Conservation (phyloP, 2,113 vertebrate species). For the Octodon degus region DNA sequence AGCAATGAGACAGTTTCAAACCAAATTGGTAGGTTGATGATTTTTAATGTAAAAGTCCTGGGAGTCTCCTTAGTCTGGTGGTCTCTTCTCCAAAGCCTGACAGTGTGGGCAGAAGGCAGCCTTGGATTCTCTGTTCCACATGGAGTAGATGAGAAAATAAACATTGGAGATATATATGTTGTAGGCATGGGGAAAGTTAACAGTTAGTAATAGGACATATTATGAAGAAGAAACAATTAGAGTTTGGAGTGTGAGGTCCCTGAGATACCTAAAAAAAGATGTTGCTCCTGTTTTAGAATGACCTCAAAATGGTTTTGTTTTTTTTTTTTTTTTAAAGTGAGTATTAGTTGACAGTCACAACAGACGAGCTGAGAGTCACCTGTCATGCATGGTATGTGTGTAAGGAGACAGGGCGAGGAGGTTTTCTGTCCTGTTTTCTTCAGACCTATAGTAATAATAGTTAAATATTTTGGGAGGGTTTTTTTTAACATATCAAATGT, state of each 20-base stretch:
- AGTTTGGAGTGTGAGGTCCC: slow-evolving; percentile 31
- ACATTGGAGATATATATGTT: background rate
- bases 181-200: background rate
- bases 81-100: background rate
- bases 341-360: background rate
- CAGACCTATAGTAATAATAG: background rate
- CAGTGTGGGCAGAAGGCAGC: background rate
- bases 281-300: background rate
- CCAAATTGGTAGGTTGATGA: background rate
- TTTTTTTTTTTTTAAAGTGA: no score
- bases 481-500: background rate
- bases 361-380: background rate
- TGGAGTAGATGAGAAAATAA: slow-evolving; percentile 28
- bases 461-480: background rate
- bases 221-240: background rate
- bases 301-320: background rate
- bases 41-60: background rate
- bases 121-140: slow-evolving; percentile 16
- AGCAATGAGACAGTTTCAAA: no score
- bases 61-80: background rate
- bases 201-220: background rate
- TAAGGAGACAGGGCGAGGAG: background rate
- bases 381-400: background rate
- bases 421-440: slow-evolving; percentile 18
- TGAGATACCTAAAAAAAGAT: background rate